phyloP scores from a whole-genome alignment of 2,888 invertebrate genomes.

The Azorinus chamasolen region DNA sequence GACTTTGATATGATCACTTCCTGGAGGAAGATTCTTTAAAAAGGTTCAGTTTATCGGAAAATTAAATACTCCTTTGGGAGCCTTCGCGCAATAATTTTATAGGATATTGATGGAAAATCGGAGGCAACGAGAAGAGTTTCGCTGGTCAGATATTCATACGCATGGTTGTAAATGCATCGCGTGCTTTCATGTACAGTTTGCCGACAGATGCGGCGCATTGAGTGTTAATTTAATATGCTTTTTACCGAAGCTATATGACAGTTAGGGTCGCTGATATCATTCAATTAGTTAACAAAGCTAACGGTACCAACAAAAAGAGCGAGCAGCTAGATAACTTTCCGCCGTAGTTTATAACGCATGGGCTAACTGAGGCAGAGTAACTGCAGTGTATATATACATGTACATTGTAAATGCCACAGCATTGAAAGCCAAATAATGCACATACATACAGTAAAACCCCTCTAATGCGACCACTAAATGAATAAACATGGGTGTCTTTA shows the following conservation, averaged over 20 bases:
- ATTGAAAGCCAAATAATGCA: no score
- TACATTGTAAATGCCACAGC: no score
- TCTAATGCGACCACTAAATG: no score
- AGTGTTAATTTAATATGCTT: slow-evolving; percentile 20
- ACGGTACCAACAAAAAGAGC: not conserved
- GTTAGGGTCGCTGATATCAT: slow-evolving; percentile 4
- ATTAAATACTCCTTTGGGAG: slow-evolving; percentile 32
- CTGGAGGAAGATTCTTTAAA: slow-evolving; percentile 15
- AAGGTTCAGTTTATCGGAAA: slow-evolving; percentile 38
- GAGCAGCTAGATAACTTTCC: no score
- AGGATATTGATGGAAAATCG: slow-evolving; percentile 29
- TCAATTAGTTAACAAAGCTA: slow-evolving; percentile 7
- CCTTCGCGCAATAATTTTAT: slow-evolving; percentile 30
- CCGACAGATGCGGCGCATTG: slow-evolving; percentile 6
- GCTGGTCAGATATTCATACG: slow-evolving; percentile 14
- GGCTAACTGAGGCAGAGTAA: no score
- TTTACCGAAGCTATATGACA: not conserved
- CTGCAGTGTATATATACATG: no score
- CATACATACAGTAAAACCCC: no score
- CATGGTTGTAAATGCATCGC: not conserved
- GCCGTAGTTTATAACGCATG: no score
- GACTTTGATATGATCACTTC: slow-evolving; percentile 7
- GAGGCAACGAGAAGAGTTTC: not conserved
- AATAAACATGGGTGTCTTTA: no score
- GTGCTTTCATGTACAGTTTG: slow-evolving; percentile 9